phyloP scores from a whole-genome alignment of 2,797 vertebrate species.

The Buceros bicornis region DNA sequence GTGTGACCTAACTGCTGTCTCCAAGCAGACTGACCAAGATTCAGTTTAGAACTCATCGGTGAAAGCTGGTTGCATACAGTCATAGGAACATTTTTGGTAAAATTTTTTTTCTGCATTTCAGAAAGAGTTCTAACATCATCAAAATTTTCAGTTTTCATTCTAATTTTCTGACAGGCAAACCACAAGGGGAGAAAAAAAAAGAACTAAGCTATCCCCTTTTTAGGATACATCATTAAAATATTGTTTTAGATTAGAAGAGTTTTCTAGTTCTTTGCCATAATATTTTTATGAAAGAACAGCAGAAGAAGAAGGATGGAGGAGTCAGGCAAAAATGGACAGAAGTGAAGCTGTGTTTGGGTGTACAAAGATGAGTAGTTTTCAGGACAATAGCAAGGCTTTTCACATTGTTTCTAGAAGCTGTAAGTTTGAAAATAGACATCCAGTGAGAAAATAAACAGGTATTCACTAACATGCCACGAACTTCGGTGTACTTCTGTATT shows the following conservation, averaged over 20 bases:
- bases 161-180: neutral
- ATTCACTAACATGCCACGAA: neutral
- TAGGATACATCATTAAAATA: neutral
- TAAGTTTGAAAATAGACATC: neutral
- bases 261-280: neutral
- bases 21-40: neutral
- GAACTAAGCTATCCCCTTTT: accelerated
- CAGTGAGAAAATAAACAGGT: neutral
- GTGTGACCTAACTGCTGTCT: neutral
- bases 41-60: neutral
- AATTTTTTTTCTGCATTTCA: neutral
- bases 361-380: neutral
- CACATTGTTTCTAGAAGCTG: neutral
- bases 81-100: neutral
- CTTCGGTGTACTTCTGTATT: neutral
- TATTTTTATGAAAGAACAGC: neutral
- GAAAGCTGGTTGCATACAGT: neutral
- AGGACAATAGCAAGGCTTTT: neutral
- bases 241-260: neutral
- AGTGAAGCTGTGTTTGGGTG: neutral
- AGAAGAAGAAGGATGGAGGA: neutral
- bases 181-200: accelerated
- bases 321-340: neutral
- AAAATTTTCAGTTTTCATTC: neutral
- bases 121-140: neutral